Conservation (phyloP, 2,113 vertebrate species). For the Rutilus rutilus region DNA sequence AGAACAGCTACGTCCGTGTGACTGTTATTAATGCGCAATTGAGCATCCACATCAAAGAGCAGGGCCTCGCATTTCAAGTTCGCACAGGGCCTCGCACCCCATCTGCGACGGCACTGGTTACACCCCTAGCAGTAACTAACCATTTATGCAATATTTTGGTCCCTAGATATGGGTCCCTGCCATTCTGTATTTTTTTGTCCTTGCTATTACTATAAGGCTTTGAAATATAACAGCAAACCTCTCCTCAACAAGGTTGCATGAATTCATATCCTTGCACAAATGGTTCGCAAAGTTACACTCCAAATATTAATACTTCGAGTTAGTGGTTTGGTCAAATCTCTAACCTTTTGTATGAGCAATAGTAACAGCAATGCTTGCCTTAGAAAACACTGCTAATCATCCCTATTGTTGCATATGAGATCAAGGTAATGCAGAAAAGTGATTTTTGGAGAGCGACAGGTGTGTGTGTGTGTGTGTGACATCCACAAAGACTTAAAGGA, state of each 20-base stretch:
- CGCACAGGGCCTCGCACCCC: too few species aligned
- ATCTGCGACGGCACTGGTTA: too few species aligned
- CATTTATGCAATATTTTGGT: background rate
- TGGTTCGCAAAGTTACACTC: background rate
- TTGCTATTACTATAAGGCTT: background rate
- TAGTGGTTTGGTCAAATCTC: background rate
- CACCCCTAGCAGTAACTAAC: too few species aligned
- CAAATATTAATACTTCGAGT: background rate
- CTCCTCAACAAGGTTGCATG: too few species aligned
- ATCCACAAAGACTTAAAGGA: constrained; percentile 56
- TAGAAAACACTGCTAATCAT: constrained; percentile 7
- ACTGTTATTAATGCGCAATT: too few species aligned
- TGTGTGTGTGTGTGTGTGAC: constrained; percentile 38
- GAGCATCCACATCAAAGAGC: too few species aligned
- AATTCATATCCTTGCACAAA: background rate
- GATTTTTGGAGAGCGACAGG: constrained; percentile 27
- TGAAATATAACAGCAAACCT: background rate
- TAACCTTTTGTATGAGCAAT: background rate
- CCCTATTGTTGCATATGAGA: background rate
- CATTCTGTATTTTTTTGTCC: background rate
- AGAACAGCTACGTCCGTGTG: too few species aligned
- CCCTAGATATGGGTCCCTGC: background rate
- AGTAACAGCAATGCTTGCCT: background rate
- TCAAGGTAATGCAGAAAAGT: constrained; percentile 6
- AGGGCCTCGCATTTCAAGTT: too few species aligned